Conservation (phyloP, 2,888 invertebrate genomes). For the Drosophila histrio region DNA sequence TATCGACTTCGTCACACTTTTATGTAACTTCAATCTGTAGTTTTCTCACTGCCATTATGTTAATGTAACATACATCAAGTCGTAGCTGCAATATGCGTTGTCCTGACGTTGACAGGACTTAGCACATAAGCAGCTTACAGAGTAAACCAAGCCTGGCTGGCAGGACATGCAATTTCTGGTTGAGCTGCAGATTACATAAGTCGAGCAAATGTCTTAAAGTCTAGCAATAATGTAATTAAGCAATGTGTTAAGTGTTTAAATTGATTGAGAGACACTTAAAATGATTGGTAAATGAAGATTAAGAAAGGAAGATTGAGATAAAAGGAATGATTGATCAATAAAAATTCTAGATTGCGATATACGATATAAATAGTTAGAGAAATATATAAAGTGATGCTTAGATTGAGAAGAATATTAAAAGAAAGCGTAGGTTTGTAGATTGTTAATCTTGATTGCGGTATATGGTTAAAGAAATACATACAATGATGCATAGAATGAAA, state of each 20-base stretch:
- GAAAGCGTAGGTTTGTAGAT: too few relatives aligned
- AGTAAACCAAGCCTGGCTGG: background rate
- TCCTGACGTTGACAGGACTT: conserved; percentile 28
- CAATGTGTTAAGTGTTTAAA: background rate
- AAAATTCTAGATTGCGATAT: too few relatives aligned
- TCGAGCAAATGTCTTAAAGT: conserved; percentile 12
- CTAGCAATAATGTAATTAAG: background rate
- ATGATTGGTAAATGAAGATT: too few relatives aligned
- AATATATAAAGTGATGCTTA: too few relatives aligned
- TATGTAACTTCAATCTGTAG: conserved; percentile 3
- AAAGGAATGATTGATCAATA: too few relatives aligned
- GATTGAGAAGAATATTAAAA: too few relatives aligned
- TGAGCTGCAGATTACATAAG: conserved; percentile 14
- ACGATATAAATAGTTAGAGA: too few relatives aligned
- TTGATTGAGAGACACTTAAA: background rate
- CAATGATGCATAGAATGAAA: too few relatives aligned
- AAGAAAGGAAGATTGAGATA: too few relatives aligned
- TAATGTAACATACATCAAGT: conserved; percentile 25
- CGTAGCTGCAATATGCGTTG: conserved; percentile 17
- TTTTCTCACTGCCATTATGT: conserved; percentile 19
- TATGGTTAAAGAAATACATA: too few relatives aligned
- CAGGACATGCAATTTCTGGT: background rate
- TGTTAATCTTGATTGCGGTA: too few relatives aligned
- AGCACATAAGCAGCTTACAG: conserved; percentile 29
- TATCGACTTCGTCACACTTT: background rate